Base-by-base conservation (phyloP, 2,797 vertebrate species). In the Parotocinclus haroldoi region DNA sequence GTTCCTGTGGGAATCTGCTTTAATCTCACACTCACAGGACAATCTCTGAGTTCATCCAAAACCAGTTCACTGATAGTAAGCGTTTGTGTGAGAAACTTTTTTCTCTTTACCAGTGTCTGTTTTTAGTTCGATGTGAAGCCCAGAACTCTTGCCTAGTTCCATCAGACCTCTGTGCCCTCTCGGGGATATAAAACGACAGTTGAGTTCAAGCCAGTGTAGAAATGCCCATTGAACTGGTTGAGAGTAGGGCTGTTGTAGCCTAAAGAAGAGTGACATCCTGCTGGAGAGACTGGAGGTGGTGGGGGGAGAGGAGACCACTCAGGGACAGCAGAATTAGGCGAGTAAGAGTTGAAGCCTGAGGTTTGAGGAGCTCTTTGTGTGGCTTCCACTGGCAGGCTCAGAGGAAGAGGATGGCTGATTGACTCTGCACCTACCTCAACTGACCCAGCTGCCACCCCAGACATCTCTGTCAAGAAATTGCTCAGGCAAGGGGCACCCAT, bases 401-500 rank as follows among this genome's bases (percentile, higher is more conserved):
- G 73, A 0, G 92, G 82, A 76, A 90, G 85, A 0, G 93, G 79
- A 63, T 93, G 90, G 80, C 80, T 85, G 37, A 87, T 63, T 0
- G 85, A 81, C n/a, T 89, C 88, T 10, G 84, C 89, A 80, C 92
- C 87, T 83, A 89, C 81, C 19, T 88, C 89, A 65, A 84, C 63
- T 58, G 84, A 0, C 77, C 72, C 79, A 54, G 89, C 63, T 53
- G 79, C 69, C 76, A 85, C 6, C 80, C 91, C 84, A 0, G 93
- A 94, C 95, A 99, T 97, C 76, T 92, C 93, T 14, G 95, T 93
- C 38, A 99, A 83, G 80, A 99, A 99, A 81, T 84, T 93, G 83
- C 86, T 93, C 69, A 99, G 90, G 74, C 96, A 98, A 0, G 96
- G 93, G 12, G 91, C 9, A 11, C 81, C 85, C 0, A 91, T 81